Evolutionary conservation across 2,797 vertebrate species (phyloP), one percentile per base, ranked within the genome.

Genomic region (Tenualosa thibaudeaui): DNA sequence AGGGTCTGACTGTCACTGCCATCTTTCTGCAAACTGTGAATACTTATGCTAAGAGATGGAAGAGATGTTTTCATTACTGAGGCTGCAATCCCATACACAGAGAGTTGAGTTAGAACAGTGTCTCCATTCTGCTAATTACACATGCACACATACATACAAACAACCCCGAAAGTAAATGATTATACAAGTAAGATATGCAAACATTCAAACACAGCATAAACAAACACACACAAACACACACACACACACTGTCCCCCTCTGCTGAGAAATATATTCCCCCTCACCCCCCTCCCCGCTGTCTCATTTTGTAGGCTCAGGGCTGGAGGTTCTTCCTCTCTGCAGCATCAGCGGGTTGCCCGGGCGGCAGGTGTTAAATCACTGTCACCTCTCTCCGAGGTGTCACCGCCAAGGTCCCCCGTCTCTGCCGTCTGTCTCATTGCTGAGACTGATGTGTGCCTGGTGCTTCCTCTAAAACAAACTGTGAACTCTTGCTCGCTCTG

Each of bases 401-500:
- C 81, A 85, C 62, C 40, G 60, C 62, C 83, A 89, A 85, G 84
- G 86, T 85, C 84, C 56, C 65, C 84, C 65, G 2, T 50, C 40
- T 15, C 84, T 40, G 81, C 56, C 82, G 62, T 81, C 78, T 84
- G 86, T 86, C 83, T 85, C 65, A 85, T 65, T 53, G 68, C 86
- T 9, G 71, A 85, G 78, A 84, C 40, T 82, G 84, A 89, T 87
- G 82, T 68, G 81, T 83, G 68, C 75, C 56, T 58, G 85, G 83
- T 83, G 84, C 83, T 88, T 89, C 87, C 65, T 82, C 68, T 85
- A 83, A 87, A 86, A 86, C 85, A 88, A 86, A 88, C 87, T 87
- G 81, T 84, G 84, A 86, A 84, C 83, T 71, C 84, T 84, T 43
- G 58, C 87, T 81, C 83, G 85, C 83, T 78, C 85, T 46, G 62